Base-by-base conservation (phyloP, 2,888 invertebrate species). In the Ceraclea dissimilis region DNA sequence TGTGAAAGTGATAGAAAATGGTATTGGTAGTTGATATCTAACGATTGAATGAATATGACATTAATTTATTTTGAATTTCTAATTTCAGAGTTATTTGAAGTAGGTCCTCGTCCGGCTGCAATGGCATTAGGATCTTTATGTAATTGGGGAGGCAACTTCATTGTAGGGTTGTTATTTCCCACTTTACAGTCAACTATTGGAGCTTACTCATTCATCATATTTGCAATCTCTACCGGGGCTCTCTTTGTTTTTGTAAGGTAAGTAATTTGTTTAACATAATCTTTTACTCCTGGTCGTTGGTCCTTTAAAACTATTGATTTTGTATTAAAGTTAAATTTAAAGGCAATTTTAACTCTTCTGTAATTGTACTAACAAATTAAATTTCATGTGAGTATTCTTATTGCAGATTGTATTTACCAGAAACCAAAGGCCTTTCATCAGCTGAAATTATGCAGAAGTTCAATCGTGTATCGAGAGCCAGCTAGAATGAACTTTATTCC, bases 141-240 rank as follows among this genome's bases (percentile, higher is more conserved):
- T 59, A 94, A 93, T 69, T 95, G 94, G 93, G 80, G 81, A 1
- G 90, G 90, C 47, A 94, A 94, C 76, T 90, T 94, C 69, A 67
- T 90, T 5, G 86, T 95, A 60, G 93, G 88, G 31, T 84, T 92
- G 79, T 75, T 81, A 18, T 91, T 92, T 72, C 86, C 86, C 8
- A 70, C 75, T 11, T 67, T 91, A 67, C 75, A 85, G 61, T 70
- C 69, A 16, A 64, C 71, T 26, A 79, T 90, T 62, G 88, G 87
- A 0, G 76, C 88, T 2, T 84, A 81, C 65, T 85, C 85, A 6
- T 93, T 92, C 69, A 71, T 89, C n/a, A 75, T 90, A 52, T 92
- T 91, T 72, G 80, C 84, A 0, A 70, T 66, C 0, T 65, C 79
- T 59, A 82, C 81, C 2, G 67, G 78, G 1, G 67, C 74, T 0